phyloP scores from a whole-genome alignment of 2,113 vertebrate genomes.

The Sciurus niger region DNA sequence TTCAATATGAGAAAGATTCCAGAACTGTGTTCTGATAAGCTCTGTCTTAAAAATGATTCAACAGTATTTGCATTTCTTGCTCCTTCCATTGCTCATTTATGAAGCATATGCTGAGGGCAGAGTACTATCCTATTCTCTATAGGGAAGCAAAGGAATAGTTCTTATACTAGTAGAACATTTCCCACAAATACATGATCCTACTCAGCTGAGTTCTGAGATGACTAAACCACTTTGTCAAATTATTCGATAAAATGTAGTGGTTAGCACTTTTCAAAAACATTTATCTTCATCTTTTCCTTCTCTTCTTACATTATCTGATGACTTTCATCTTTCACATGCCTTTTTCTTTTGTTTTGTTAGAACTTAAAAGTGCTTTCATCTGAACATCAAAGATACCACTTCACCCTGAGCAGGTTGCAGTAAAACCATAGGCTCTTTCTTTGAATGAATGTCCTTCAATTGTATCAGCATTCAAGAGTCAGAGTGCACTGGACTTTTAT shows the following conservation, averaged over 20 bases:
- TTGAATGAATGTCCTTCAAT: not conserved
- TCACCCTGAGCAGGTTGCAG: not conserved
- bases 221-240: constrained; percentile 24
- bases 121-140: not conserved
- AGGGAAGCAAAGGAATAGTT: not conserved
- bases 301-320: not conserved
- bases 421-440: constrained; percentile 27
- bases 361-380: constrained; percentile 52
- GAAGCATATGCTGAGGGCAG: not conserved
- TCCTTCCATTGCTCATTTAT: not conserved
- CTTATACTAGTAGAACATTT: not conserved
- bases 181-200: not conserved
- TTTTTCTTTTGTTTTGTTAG: constrained; percentile 67
- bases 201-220: not conserved
- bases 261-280: not conserved
- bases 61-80: not conserved
- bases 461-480: constrained; percentile 12
- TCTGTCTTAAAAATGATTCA: not conserved
- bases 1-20: constrained; percentile 13
- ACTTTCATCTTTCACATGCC: constrained; percentile 38
- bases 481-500: not conserved
- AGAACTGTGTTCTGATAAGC: not conserved
- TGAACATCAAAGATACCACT: constrained; percentile 41
- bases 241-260: constrained; percentile 30
- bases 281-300: not conserved